A percentile compares a stretch with the other conserved stretches of the same genome.
Conservation (phyloP, 2,113 vertebrate species). For the Podarcis cretensis region DNA sequence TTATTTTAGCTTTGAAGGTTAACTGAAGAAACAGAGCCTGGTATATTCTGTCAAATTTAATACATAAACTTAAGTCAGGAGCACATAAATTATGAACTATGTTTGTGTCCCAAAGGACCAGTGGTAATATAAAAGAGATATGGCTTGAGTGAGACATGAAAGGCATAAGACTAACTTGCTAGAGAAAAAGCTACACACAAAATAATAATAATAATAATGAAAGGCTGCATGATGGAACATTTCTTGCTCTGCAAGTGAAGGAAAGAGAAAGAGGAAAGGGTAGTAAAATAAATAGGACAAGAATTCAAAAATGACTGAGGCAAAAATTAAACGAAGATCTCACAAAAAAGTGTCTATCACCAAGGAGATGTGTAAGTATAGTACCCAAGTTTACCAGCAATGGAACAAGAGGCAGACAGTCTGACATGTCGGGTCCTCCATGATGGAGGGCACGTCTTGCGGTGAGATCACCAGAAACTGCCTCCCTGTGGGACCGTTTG, state of each 20-base stretch:
- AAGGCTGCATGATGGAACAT: neutral
- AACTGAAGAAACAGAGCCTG: neutral
- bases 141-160: neutral
- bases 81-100: neutral
- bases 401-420: neutral
- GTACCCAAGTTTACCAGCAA: neutral
- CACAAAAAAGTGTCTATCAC: neutral
- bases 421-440: too few relatives aligned
- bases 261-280: neutral
- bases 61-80: neutral
- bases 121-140: neutral
- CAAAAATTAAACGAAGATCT: neutral
- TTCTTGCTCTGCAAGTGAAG: neutral
- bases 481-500: too few relatives aligned
- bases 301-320: too few relatives aligned
- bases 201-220: neutral
- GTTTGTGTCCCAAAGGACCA: neutral
- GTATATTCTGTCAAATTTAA: neutral
- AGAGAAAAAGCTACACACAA: neutral
- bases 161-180: neutral
- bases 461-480: too few relatives aligned
- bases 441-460: too few relatives aligned
- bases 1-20: neutral
- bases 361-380: neutral
- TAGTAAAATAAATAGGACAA: neutral